Evolutionary conservation across 2,113 vertebrate species (phyloP).

Genomic region (Hyla sarda): DNA sequence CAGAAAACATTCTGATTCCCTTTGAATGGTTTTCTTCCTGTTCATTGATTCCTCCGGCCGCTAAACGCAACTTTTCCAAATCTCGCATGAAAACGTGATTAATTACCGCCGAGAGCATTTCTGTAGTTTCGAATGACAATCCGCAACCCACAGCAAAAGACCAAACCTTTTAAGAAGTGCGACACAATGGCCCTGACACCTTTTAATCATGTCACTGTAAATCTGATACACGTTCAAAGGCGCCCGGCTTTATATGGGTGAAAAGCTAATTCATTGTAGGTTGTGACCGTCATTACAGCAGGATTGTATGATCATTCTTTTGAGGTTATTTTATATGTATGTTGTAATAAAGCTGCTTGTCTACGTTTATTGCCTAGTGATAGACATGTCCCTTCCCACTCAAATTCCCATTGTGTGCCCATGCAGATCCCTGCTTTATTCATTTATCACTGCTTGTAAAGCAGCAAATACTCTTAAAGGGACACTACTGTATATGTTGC

Average conservation of each 20-base stretch:
- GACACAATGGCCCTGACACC: constrained; percentile 45
- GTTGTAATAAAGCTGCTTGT: constrained; percentile 32
- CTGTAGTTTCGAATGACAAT: constrained; percentile 50
- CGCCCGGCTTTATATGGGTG: constrained; percentile 15
- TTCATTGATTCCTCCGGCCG: constrained; percentile 5
- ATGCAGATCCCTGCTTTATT: background rate
- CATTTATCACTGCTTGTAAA: background rate
- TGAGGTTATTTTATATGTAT: constrained; percentile 42
- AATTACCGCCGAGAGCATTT: constrained; percentile 24
- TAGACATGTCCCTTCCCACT: constrained; percentile 39
- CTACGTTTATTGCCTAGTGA: constrained; percentile 38
- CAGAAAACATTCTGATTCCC: background rate
- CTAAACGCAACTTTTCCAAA: background rate
- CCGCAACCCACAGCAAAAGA: constrained; percentile 6
- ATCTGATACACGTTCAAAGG: constrained; percentile 47
- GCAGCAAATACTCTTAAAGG: background rate
- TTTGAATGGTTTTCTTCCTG: constrained; percentile 21
- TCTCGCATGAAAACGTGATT: constrained; percentile 18
- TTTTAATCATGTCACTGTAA: constrained; percentile 47
- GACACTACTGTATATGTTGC: background rate
- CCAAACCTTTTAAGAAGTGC: constrained; percentile 3
- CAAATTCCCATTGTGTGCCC: constrained; percentile 36
- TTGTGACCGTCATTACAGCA: constrained; percentile 31
- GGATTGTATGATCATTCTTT: constrained; percentile 35
- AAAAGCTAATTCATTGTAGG: constrained; percentile 38